Evolutionary conservation across 1,140 invertebrate species (phyloP).

Genomic region (Ceratina calcarata): DNA sequence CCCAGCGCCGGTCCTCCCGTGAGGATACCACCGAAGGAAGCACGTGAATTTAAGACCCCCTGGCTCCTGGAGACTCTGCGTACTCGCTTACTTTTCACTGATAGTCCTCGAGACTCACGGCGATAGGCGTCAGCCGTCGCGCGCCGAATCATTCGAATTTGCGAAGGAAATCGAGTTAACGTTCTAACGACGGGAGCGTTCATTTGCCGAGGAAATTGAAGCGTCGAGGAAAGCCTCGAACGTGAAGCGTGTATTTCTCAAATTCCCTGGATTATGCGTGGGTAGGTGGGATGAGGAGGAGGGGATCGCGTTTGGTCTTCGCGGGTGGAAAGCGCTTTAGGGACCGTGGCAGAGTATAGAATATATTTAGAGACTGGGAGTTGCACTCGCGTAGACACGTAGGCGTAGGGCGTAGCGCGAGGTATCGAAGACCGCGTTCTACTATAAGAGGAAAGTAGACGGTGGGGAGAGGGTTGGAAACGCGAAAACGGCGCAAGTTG

Average conservation of each 20-base stretch:
- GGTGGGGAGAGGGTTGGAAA: neutral
- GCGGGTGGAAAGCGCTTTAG: slow-evolving; percentile 28
- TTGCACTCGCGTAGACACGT: neutral
- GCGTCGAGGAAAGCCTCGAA: neutral
- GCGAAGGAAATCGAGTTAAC: neutral
- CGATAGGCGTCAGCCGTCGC: neutral
- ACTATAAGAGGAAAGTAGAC: neutral
- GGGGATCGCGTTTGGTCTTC: slow-evolving; percentile 40
- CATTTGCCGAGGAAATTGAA: slow-evolving; percentile 22
- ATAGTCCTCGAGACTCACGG: neutral
- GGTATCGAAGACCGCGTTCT: neutral
- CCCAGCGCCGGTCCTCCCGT: neutral
- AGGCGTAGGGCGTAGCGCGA: neutral
- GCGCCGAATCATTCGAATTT: neutral
- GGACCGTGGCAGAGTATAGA: neutral
- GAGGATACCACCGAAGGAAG: slow-evolving; percentile 6
- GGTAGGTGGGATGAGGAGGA: too few relatives aligned
- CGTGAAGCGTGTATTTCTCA: slow-evolving; percentile 37
- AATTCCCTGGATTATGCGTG: slow-evolving; percentile 18
- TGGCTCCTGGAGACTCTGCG: neutral
- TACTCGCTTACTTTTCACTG: too few relatives aligned
- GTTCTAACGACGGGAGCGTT: slow-evolving; percentile 7
- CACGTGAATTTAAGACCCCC: slow-evolving; percentile 31
- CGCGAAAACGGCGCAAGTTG: slow-evolving; percentile 3
- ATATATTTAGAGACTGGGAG: too few relatives aligned